Evolutionary conservation across 2,797 vertebrate species (phyloP).

Genomic region (Heteromormyrus szaboi): DNA sequence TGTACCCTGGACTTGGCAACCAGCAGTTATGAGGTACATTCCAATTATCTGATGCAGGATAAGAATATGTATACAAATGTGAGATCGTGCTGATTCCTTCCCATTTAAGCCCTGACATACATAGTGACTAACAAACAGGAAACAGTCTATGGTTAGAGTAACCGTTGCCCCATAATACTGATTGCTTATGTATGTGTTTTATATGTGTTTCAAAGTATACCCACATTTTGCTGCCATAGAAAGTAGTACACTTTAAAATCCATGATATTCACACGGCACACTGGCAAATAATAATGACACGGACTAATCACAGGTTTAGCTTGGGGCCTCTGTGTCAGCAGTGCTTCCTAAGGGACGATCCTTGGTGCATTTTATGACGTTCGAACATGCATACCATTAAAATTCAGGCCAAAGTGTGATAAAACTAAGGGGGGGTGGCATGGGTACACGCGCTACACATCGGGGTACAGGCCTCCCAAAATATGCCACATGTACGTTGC

Average conservation of each 20-base stretch:
- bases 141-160: not conserved
- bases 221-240: not conserved
- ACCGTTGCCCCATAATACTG: not conserved
- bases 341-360: not conserved
- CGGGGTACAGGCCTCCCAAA: not conserved
- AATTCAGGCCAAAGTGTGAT: not conserved
- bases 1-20: not conserved
- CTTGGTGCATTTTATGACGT: not conserved
- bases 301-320: not conserved
- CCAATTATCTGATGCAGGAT: not conserved
- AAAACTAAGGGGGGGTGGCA: not conserved
- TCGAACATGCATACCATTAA: not conserved
- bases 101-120: not conserved
- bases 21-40: not conserved
- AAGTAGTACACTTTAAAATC: not conserved
- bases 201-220: not conserved
- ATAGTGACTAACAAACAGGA: not conserved
- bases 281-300: not conserved
- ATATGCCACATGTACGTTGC: slow-evolving; percentile 16
- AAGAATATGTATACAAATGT: not conserved
- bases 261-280: not conserved
- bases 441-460: not conserved
- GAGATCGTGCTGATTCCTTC: not conserved
- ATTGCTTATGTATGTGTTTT: not conserved
- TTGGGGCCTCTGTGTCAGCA: not conserved